Evolutionary conservation across 30 jellyfish, hydroid and myxozoan genomes (phyloP).

Genomic region (Aurelia sp.): DNA sequence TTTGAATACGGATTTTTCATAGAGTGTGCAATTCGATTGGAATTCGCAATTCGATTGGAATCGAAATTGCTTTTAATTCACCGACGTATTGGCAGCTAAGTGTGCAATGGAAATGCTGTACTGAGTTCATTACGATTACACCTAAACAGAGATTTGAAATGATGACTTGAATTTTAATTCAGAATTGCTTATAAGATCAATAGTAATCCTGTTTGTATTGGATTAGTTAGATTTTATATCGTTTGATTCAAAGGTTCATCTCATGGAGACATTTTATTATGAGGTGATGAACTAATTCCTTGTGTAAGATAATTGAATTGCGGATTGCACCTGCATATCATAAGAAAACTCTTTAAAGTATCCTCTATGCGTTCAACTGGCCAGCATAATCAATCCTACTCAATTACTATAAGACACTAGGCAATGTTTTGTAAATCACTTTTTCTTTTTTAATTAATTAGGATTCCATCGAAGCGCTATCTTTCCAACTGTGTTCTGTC

Average conservation of each 20-base stretch:
- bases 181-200: constrained; percentile 47
- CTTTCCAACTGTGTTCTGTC: constrained; percentile 43
- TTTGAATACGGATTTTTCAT: constrained; percentile 20
- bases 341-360: constrained; percentile 5
- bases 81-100: constrained; percentile 61
- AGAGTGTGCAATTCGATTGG: constrained; percentile 35
- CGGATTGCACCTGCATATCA: constrained; percentile 59
- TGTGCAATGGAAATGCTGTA: constrained; percentile 54
- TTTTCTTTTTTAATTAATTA: constrained; percentile 65
- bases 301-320: constrained; percentile 35
- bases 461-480: constrained; percentile 66
- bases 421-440: constrained; percentile 68
- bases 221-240: constrained; percentile 63
- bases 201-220: constrained; percentile 65
- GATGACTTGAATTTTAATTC: constrained; percentile 51
- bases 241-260: constrained; percentile 49
- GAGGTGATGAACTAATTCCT: constrained; percentile 54
- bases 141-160: constrained; percentile 38
- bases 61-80: background rate
- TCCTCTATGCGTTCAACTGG: constrained; percentile 34
- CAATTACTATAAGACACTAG: constrained; percentile 47
- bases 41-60: constrained; percentile 32
- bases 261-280: constrained; percentile 19
- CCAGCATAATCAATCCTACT: constrained; percentile 31
- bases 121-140: constrained; percentile 40